These are phyloP conservation scores for Tetropium fuscum DNA, from an alignment of 2,888 invertebrate species.

Conservation along the genomic window DNA sequence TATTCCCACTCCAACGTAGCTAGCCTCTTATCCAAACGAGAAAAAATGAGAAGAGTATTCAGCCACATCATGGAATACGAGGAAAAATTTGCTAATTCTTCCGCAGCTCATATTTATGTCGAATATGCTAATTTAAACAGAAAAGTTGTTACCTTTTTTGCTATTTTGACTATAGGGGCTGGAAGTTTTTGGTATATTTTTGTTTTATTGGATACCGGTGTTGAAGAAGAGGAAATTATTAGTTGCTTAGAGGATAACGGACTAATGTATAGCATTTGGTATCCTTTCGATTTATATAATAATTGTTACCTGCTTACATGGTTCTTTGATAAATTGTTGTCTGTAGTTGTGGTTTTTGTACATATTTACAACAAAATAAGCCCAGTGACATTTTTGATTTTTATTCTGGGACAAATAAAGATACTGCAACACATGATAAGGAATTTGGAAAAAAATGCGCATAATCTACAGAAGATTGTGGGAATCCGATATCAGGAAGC, in stretches of 20 bases:
- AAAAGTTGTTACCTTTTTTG: conserved; percentile 20
- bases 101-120: conserved; percentile 7
- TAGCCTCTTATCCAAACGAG: conserved; percentile 20
- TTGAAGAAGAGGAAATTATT: neutral
- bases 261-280: conserved; percentile 31
- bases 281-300: conserved; percentile 29
- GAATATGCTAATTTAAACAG: conserved; percentile 26
- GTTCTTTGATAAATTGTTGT: conserved; percentile 21
- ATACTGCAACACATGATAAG: conserved; percentile 29
- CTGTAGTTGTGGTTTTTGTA: conserved; percentile 16
- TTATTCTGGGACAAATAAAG: conserved; percentile 32
- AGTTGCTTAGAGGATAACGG: conserved; percentile 24
- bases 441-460: conserved; percentile 13
- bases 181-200: conserved; percentile 31
- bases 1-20: conserved; percentile 27
- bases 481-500: conserved; percentile 19
- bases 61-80: conserved; percentile 28
- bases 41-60: conserved; percentile 25
- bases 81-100: neutral
- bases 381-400: conserved; percentile 32
- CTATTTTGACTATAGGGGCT: conserved; percentile 16
- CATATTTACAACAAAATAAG: conserved; percentile 29
- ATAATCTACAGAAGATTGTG: neutral
- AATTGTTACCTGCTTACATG: conserved; percentile 21
- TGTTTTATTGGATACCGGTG: conserved; percentile 8